phyloP scores from a whole-genome alignment of 2,888 invertebrate species.

The Epinotia nisella region DNA sequence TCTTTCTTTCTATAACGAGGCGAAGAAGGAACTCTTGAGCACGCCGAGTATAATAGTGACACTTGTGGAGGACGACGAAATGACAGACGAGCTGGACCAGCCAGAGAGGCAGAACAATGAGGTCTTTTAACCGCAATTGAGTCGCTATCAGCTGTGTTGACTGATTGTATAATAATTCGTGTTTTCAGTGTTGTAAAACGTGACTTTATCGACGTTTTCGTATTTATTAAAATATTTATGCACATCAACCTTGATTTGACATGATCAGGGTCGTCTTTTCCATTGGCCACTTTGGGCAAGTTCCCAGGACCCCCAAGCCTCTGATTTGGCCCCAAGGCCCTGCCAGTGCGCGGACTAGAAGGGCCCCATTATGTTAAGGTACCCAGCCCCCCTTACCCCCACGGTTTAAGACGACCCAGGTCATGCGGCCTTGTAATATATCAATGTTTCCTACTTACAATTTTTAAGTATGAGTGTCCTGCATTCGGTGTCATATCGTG shows the following conservation, averaged over 20 bases:
- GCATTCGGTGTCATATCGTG: conserved; percentile 27
- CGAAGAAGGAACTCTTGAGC: conserved; percentile 16
- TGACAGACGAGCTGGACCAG: conserved; percentile 3
- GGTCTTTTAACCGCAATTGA: conserved; percentile 4
- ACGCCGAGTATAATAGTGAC: conserved; percentile 31
- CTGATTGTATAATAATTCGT: conserved; percentile 5
- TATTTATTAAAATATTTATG: neutral
- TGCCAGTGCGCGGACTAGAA: neutral
- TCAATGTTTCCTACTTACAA: conserved; percentile 18
- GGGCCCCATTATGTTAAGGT: neutral
- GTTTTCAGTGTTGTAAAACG: conserved; percentile 19
- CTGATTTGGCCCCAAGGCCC: too few species aligned
- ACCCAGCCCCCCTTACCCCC: too few species aligned
- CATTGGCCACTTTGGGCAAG: neutral
- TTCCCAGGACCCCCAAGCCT: neutral
- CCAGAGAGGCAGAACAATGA: conserved; percentile 11
- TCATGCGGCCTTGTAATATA: conserved; percentile 25
- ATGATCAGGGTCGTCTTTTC: neutral
- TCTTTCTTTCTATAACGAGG: too few species aligned
- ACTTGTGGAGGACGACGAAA: conserved; percentile 11
- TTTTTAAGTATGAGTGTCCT: neutral
- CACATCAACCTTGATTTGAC: neutral
- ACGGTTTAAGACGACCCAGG: neutral
- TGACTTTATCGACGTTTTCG: conserved; percentile 3
- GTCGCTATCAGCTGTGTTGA: conserved; percentile 4